These are phyloP conservation scores for Limnephilus auricula DNA, from an alignment of 2,888 invertebrate species.

Conservation along the genomic window DNA sequence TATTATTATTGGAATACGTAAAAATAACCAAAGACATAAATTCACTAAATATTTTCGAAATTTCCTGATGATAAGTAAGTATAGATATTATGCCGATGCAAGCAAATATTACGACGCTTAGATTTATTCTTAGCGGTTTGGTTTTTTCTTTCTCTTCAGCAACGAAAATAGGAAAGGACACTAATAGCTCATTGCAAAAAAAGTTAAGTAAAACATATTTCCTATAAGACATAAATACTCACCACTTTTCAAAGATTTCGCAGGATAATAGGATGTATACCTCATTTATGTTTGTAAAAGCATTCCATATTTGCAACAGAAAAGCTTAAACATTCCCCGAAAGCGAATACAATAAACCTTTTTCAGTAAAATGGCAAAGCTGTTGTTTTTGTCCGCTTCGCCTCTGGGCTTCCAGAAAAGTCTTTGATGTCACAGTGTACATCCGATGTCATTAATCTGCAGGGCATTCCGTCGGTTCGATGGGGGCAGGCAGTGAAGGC, in stretches of 20 bases:
- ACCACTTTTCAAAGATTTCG: background rate
- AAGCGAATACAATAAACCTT: slow-evolving; percentile 33
- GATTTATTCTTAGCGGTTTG: background rate
- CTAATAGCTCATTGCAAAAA: background rate
- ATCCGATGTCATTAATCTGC: slow-evolving; percentile 62
- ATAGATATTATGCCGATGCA: background rate
- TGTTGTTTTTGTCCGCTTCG: slow-evolving; percentile 40
- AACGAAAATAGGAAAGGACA: background rate
- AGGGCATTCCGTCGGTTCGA: slow-evolving; percentile 47
- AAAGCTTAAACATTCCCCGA: background rate
- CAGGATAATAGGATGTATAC: background rate
- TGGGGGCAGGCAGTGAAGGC: slow-evolving; percentile 3
- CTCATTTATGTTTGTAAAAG: background rate
- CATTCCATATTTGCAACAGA: background rate
- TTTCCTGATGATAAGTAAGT: background rate
- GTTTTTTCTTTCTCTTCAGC: background rate
- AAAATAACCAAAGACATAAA: too few species aligned
- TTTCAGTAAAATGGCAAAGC: slow-evolving; percentile 16
- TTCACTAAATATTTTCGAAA: too few species aligned
- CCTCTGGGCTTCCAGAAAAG: slow-evolving; percentile 48
- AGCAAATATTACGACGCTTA: background rate
- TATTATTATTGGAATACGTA: too few species aligned
- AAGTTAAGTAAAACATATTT: background rate
- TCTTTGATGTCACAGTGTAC: slow-evolving; percentile 60
- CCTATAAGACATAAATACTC: background rate